Evolutionary conservation across 1,140 invertebrate genomes (phyloP).

Genomic region (Drosophila kepulauana): DNA sequence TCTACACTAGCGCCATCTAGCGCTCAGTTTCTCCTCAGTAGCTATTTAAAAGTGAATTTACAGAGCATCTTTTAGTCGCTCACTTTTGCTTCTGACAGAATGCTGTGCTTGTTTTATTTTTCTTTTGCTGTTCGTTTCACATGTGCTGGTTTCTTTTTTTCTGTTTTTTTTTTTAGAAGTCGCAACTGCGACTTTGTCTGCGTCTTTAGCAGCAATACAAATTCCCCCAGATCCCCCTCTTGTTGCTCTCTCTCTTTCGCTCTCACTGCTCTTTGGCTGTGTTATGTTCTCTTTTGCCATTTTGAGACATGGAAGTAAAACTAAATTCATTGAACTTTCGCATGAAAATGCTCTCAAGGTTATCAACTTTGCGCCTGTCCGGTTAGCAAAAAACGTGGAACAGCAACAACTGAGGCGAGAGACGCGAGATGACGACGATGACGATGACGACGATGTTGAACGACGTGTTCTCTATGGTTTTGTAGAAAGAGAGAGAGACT

Average conservation of each 20-base stretch:
- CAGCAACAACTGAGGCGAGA: slow-evolving; percentile 34
- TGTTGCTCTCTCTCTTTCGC: slow-evolving; percentile 4
- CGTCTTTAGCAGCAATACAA: slow-evolving; percentile 22
- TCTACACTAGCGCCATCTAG: too few relatives aligned
- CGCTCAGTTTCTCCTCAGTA: too few relatives aligned
- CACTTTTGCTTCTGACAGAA: background rate
- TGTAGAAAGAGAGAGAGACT: slow-evolving; percentile 37
- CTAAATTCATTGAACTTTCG: slow-evolving; percentile 85
- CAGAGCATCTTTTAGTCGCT: background rate
- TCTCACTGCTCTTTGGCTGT: background rate
- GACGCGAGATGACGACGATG: background rate
- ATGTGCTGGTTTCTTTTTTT: slow-evolving; percentile 63
- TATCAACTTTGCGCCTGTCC: slow-evolving; percentile 83
- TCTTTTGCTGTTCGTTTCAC: slow-evolving; percentile 50
- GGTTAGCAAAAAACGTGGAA: slow-evolving; percentile 58
- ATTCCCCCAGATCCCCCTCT: background rate
- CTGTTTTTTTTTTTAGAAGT: slow-evolving; percentile 38
- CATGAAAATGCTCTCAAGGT: slow-evolving; percentile 85
- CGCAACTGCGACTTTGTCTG: slow-evolving; percentile 41
- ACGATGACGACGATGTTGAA: slow-evolving; percentile 21
- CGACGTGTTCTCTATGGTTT: slow-evolving; percentile 74
- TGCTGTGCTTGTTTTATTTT: slow-evolving; percentile 11
- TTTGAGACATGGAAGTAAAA: slow-evolving; percentile 79
- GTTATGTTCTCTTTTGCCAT: slow-evolving; percentile 32
- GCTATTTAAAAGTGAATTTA: too few relatives aligned